These are phyloP conservation scores for Acleris cristana DNA, from an alignment of 2,888 invertebrate species.

Conservation along the genomic window DNA sequence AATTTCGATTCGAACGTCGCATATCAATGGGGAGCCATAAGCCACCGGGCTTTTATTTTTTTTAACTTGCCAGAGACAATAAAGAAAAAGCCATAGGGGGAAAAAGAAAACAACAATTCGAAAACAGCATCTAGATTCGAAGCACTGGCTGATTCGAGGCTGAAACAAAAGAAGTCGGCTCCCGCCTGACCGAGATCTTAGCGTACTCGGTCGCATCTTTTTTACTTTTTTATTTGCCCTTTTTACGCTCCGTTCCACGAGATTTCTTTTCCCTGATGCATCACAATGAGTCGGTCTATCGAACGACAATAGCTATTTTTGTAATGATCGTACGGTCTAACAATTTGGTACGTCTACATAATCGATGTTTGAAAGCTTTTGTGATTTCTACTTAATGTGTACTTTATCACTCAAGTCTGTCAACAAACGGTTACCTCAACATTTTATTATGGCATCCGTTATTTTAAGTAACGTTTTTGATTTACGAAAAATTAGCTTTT, in stretches of 20 bases:
- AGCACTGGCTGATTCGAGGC: slow-evolving; percentile 81
- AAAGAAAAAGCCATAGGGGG: slow-evolving; percentile 77
- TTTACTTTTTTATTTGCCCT: slow-evolving; percentile 61
- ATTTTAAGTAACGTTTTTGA: background rate
- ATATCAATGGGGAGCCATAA: slow-evolving; percentile 84
- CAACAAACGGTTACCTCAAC: background rate
- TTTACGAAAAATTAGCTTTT: background rate
- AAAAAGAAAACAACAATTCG: slow-evolving; percentile 68
- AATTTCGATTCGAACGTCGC: slow-evolving; percentile 83
- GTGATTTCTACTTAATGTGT: slow-evolving; percentile 32
- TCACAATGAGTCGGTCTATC: slow-evolving; percentile 79
- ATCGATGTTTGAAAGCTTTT: slow-evolving; percentile 34
- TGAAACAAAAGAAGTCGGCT: slow-evolving; percentile 82
- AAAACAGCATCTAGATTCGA: slow-evolving; percentile 83
- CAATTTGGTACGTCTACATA: slow-evolving; percentile 34
- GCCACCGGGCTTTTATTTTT: slow-evolving; percentile 79
- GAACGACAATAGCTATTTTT: slow-evolving; percentile 73
- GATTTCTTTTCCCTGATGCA: slow-evolving; percentile 80
- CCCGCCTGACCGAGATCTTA: slow-evolving; percentile 82
- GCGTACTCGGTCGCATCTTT: slow-evolving; percentile 78
- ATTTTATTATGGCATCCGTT: no score
- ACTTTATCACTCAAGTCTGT: slow-evolving; percentile 11
- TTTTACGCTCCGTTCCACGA: slow-evolving; percentile 72
- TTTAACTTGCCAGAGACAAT: slow-evolving; percentile 74
- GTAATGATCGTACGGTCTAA: slow-evolving; percentile 59